These are phyloP conservation scores for Cryptus viduatorius DNA, from an alignment of 2,888 invertebrate species.

Conservation along the genomic window DNA sequence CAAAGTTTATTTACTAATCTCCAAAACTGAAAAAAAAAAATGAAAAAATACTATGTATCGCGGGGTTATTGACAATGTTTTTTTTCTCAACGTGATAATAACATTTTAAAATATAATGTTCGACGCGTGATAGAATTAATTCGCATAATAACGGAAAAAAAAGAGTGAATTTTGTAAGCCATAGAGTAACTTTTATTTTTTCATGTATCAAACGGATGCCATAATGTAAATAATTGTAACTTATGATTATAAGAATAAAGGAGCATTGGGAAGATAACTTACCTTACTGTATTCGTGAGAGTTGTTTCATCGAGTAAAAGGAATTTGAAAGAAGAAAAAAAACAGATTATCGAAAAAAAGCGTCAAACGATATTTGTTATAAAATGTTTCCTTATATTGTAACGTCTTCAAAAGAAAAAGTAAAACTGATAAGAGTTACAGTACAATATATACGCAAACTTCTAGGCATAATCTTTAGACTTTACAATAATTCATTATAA, in stretches of 20 bases:
- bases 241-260: slow-evolving; percentile 52
- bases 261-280: slow-evolving; percentile 36
- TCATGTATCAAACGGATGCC: slow-evolving; percentile 62
- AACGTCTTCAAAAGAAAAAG: slow-evolving; percentile 80
- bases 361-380: slow-evolving; percentile 75
- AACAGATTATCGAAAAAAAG: slow-evolving; percentile 1
- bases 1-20: slow-evolving; percentile 42
- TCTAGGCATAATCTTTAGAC: slow-evolving; percentile 81
- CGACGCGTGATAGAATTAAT: slow-evolving; percentile 12
- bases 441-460: slow-evolving; percentile 82
- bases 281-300: slow-evolving; percentile 16
- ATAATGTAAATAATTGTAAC: slow-evolving; percentile 70
- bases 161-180: slow-evolving; percentile 59
- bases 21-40: neutral
- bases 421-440: slow-evolving; percentile 82
- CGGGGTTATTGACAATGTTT: neutral
- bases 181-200: slow-evolving; percentile 68
- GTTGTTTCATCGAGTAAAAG: neutral
- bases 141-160: slow-evolving; percentile 4
- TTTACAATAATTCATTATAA: slow-evolving; percentile 81
- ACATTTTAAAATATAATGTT: slow-evolving; percentile 24
- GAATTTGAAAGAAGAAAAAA: neutral
- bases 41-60: slow-evolving; percentile 11
- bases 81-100: slow-evolving; percentile 33
- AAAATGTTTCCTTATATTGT: slow-evolving; percentile 84